Evolutionary conservation across 1,140 invertebrate species (phyloP), one percentile per base, ranked within the genome.

Genomic region (Drosophila melanogaster): DNA sequence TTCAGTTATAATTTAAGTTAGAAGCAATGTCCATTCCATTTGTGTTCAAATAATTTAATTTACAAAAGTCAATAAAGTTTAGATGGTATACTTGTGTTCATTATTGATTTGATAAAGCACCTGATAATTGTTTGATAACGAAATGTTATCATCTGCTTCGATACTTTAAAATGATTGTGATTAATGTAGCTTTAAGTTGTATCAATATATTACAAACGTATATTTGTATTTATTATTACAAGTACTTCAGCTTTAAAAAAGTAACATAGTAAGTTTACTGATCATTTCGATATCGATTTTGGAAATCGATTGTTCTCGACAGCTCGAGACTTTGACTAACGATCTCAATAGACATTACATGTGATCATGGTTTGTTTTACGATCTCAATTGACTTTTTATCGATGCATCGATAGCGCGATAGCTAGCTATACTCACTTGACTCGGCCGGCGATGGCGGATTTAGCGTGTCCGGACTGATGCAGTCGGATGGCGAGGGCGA

Each of bases 401-500:
- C 49, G 19, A 38, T 44, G 15, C 11, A 6, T 59, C 49, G 19
- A 22, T 26, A 11, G 2, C 3, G 17, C 40, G 15, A 22, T 33
- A 2, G 6, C 19, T n/a, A 0, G 22, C 19, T 0, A 41, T 93
- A 94, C 96, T 95, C 84, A 97, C 96, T 97, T 92, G 96, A 97
- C 92, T 97, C 96, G 81, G 96, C 96, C 74, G 96, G 96, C 76
- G 96, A 97, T 90, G 96, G 96, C 89, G 96, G 96, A 93, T 96
- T 96, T 90, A 97, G 95, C 80, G 96, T 96, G 92, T 96, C 96
- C 38, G 96, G 96, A 90, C 95, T 96, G 93, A 96, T 96, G 92
- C 96, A 96, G 81, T 97, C 96, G 92, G 95, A 96, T 54, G 96
- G 96, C 90, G 96, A 96, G 43, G 96, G 96, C 70, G 96, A 96